These are phyloP conservation scores for Drosophila sulfurigaster DNA, from an alignment of 1,140 invertebrate genomes.

Conservation along the genomic window DNA sequence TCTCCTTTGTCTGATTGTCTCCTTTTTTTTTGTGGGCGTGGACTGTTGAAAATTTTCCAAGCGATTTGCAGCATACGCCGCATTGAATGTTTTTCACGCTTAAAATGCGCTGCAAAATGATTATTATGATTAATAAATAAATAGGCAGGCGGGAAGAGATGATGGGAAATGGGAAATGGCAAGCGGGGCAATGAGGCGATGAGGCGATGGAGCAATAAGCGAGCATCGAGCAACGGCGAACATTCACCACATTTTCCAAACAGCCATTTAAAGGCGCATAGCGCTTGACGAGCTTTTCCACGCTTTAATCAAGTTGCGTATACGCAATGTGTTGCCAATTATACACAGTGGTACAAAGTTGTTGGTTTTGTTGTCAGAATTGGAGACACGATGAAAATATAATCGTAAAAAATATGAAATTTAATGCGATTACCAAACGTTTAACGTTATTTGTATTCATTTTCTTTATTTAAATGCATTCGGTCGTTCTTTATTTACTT, in stretches of 20 bases:
- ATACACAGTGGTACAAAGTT: constrained; percentile 26
- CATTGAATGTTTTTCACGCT: constrained; percentile 81
- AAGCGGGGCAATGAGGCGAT: not conserved
- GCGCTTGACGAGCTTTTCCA: constrained; percentile 40
- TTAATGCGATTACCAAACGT: too few species aligned
- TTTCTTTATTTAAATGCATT: not conserved
- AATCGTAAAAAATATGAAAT: too few species aligned
- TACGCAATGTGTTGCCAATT: constrained; percentile 73
- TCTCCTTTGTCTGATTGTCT: constrained; percentile 52
- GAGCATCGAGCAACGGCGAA: constrained; percentile 1
- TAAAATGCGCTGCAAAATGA: constrained; percentile 78
- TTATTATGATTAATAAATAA: constrained; percentile 84
- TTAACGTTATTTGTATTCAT: too few species aligned
- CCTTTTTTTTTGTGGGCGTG: constrained; percentile 43
- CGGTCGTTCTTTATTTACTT: not conserved
- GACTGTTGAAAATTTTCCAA: constrained; percentile 77
- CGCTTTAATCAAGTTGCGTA: constrained; percentile 63
- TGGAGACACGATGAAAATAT: not conserved
- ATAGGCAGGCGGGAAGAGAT: constrained; percentile 43
- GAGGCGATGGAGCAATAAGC: constrained; percentile 1
- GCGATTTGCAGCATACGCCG: constrained; percentile 79
- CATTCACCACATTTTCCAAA: constrained; percentile 61
- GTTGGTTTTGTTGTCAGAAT: not conserved
- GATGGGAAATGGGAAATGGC: not conserved
- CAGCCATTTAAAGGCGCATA: constrained; percentile 56